These are phyloP conservation scores for Phenganax marumi DNA, from an alignment of 92 coral and sea anemone species.

Conservation along the genomic window DNA sequence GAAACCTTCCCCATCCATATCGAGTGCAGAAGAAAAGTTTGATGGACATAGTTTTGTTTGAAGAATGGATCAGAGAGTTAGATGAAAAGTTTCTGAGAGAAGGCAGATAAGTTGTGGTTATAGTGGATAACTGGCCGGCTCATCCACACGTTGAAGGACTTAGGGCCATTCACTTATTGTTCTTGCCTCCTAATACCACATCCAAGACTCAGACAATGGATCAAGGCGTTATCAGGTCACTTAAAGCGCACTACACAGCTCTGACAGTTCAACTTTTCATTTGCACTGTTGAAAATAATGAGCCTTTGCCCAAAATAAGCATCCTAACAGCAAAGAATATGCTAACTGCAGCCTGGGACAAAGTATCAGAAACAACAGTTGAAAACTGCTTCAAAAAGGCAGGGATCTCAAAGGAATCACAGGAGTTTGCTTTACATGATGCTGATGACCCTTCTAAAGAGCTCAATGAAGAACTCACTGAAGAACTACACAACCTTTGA, in stretches of 20 bases:
- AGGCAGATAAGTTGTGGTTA: conserved; percentile 46
- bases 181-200: conserved; percentile 46
- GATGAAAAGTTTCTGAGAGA: conserved; percentile 36
- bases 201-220: conserved; percentile 38
- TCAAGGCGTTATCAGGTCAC: conserved; percentile 49
- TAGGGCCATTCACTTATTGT: conserved; percentile 30
- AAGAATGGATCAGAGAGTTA: conserved; percentile 36
- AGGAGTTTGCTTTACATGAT: too few relatives aligned
- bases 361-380: too few relatives aligned
- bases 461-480: too few relatives aligned
- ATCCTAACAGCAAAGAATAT: too few relatives aligned
- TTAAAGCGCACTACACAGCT: conserved; percentile 40
- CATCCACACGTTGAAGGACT: conserved; percentile 46
- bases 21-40: conserved; percentile 1
- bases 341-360: too few relatives aligned
- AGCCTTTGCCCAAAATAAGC: too few relatives aligned
- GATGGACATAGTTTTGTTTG: conserved; percentile 44
- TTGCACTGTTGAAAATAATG: too few relatives aligned
- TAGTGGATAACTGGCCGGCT: conserved; percentile 41
- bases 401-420: too few relatives aligned
- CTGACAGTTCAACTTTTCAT: too few relatives aligned
- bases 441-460: too few relatives aligned
- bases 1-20: conserved; percentile 39
- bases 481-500: too few relatives aligned
- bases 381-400: too few relatives aligned